Percentiles rank a stretch among this genome's conserved stretches.
phyloP scores from a whole-genome alignment of 1,140 invertebrate species.

The Plodia interpunctella region DNA sequence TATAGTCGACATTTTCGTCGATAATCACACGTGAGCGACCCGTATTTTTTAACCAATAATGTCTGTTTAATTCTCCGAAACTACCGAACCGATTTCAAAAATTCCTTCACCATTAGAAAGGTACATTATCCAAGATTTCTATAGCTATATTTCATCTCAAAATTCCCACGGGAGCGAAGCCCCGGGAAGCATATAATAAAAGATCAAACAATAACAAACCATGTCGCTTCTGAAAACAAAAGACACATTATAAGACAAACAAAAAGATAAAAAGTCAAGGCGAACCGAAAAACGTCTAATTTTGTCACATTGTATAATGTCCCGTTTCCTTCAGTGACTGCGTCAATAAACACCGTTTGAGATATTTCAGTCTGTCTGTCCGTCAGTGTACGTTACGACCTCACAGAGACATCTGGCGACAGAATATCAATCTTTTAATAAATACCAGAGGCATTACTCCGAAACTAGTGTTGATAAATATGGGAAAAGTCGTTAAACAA shows the following conservation, averaged over 20 bases:
- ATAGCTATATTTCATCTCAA: too few relatives aligned
- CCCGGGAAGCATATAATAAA: too few relatives aligned
- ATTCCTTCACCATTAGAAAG: too few relatives aligned
- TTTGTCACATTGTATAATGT: constrained; percentile 53
- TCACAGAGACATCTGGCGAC: constrained; percentile 66
- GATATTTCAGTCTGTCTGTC: constrained; percentile 59
- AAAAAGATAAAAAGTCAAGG: constrained; percentile 19
- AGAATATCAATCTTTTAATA: constrained; percentile 71
- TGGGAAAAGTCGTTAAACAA: too few relatives aligned
- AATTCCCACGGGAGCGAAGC: too few relatives aligned
- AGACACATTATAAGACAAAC: constrained; percentile 14
- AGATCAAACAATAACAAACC: background rate
- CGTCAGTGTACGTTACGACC: constrained; percentile 59
- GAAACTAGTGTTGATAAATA: constrained; percentile 3
- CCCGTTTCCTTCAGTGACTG: constrained; percentile 36
- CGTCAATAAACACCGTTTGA: constrained; percentile 61
- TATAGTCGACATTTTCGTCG: too few relatives aligned
- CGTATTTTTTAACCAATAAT: too few relatives aligned
- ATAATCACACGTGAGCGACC: too few relatives aligned
- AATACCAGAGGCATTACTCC: constrained; percentile 42
- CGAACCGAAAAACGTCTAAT: constrained; percentile 41
- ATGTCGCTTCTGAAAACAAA: background rate
- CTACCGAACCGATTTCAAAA: too few relatives aligned
- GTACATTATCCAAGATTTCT: too few relatives aligned
- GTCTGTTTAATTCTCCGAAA: too few relatives aligned